These are phyloP conservation scores for Aleiodes alternator DNA, from an alignment of 2,888 invertebrate genomes.

Conservation along the genomic window DNA sequence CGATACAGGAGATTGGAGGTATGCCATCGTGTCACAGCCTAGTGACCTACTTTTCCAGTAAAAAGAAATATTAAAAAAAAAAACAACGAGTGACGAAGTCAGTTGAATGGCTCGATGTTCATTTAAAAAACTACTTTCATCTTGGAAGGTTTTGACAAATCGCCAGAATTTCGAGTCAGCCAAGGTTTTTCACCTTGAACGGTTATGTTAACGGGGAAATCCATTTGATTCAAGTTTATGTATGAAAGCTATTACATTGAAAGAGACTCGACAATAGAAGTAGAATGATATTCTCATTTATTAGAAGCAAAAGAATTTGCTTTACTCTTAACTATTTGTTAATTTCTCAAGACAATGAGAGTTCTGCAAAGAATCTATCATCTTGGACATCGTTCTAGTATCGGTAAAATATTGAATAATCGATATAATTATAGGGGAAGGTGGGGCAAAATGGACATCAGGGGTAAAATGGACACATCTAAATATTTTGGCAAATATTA, in stretches of 20 bases:
- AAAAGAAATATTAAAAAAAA: not conserved
- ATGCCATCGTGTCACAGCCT: constrained; percentile 65
- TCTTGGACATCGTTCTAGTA: too few relatives aligned
- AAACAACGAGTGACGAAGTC: constrained; percentile 33
- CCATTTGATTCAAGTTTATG: not conserved
- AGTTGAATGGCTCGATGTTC: constrained; percentile 31
- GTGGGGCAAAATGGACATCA: too few relatives aligned
- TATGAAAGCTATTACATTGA: not conserved
- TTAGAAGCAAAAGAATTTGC: too few relatives aligned
- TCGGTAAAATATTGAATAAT: too few relatives aligned
- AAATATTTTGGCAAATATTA: too few relatives aligned
- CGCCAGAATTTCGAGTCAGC: constrained; percentile 25
- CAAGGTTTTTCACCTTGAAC: constrained; percentile 31
- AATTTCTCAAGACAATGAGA: too few relatives aligned
- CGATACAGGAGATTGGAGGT: constrained; percentile 54
- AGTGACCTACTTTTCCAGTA: constrained; percentile 61
- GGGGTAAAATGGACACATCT: too few relatives aligned
- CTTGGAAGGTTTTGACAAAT: not conserved
- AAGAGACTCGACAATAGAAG: not conserved
- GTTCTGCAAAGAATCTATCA: too few relatives aligned
- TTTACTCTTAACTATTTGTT: too few relatives aligned
- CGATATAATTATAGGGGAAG: too few relatives aligned
- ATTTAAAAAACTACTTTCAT: constrained; percentile 33
- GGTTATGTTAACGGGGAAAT: constrained; percentile 8
- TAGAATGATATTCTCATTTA: not conserved